Evolutionary conservation across 2,113 vertebrate species (phyloP).

Genomic region (Pollimyrus isidori): DNA sequence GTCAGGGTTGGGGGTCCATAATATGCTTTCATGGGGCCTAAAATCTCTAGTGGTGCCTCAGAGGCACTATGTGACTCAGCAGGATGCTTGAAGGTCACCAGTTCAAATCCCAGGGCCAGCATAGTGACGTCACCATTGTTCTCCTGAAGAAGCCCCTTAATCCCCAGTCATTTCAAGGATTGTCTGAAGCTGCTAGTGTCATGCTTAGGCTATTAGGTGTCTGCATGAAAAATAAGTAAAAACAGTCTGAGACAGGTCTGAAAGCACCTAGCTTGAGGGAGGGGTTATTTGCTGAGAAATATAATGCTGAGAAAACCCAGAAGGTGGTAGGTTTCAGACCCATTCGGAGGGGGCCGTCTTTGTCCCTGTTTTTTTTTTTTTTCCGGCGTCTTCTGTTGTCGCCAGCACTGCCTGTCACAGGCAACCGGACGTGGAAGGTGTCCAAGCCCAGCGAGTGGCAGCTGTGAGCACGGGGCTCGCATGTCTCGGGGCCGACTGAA

Average conservation of each 20-base stretch:
- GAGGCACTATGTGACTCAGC: background rate
- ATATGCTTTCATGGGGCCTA: background rate
- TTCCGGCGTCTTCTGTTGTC: background rate
- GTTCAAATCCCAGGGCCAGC: background rate
- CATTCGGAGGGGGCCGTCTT: background rate
- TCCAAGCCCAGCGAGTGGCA: background rate
- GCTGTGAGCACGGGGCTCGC: background rate
- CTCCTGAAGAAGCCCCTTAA: background rate
- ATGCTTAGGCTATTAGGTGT: background rate
- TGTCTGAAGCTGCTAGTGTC: background rate
- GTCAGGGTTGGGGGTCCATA: background rate
- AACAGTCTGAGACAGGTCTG: background rate
- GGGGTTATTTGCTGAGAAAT: background rate
- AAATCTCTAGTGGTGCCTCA: background rate
- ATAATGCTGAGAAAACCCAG: background rate
- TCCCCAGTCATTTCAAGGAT: background rate
- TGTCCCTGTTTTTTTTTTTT: background rate
- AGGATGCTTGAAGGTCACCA: background rate
- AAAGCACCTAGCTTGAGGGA: background rate
- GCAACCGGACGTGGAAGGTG: background rate
- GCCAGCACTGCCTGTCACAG: background rate
- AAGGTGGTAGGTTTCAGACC: background rate
- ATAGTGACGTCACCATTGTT: background rate
- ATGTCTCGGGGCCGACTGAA: background rate
- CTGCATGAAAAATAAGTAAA: background rate